Percentiles rank a stretch among this genome's conserved stretches.
Evolutionary conservation across 2,888 invertebrate genomes (phyloP).

Genomic region (Cephus nigrinus): DNA sequence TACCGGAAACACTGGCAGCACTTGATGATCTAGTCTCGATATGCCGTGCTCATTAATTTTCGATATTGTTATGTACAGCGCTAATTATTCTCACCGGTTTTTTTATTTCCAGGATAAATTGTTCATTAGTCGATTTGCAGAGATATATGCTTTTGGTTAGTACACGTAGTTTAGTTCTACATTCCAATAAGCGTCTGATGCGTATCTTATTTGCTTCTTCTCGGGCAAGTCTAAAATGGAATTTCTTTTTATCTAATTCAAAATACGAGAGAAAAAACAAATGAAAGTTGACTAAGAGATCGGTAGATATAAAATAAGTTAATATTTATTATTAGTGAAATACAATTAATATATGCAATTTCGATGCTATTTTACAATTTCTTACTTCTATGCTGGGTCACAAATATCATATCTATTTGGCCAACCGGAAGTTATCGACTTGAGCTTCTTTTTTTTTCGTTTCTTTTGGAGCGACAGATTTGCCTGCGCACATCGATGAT

Average conservation of each 20-base stretch:
- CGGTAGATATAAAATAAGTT: constrained; percentile 56
- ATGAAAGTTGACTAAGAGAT: constrained; percentile 36
- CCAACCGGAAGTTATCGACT: background rate
- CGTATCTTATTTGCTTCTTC: constrained; percentile 31
- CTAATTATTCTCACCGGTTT: background rate
- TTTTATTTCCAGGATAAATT: background rate
- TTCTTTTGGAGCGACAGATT: background rate
- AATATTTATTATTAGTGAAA: constrained; percentile 56
- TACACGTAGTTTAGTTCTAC: background rate
- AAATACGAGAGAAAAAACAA: constrained; percentile 28
- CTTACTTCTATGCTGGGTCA: constrained; percentile 42
- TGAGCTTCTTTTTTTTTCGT: background rate
- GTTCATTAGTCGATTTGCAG: background rate
- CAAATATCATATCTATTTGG: constrained; percentile 19
- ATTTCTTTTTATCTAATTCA: background rate
- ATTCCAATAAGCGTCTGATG: background rate
- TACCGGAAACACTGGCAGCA: background rate
- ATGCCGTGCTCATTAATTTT: background rate
- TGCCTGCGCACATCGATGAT: background rate
- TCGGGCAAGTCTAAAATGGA: constrained; percentile 16
- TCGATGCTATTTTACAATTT: constrained; percentile 47
- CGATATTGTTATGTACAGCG: background rate
- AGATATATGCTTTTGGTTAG: background rate
- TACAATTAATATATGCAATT: constrained; percentile 56
- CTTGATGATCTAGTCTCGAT: background rate